Evolutionary conservation across 2,888 invertebrate species (phyloP).

Genomic region (Agriopis marginaria): DNA sequence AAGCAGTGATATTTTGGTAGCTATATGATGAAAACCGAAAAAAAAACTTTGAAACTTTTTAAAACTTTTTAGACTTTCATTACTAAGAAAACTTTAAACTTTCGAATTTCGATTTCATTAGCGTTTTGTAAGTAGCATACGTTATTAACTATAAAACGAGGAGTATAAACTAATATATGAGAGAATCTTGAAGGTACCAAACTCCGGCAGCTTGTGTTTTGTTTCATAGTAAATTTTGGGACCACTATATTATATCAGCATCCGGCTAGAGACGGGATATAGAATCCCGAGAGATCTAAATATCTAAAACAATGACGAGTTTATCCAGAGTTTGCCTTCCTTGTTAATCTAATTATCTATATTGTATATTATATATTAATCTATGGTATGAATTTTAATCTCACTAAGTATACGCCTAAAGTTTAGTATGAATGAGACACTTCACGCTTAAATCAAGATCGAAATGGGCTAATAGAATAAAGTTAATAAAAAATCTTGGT

Average conservation of each 20-base stretch:
- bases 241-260: constrained; percentile 71
- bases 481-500: constrained; percentile 56
- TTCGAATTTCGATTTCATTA: constrained; percentile 60
- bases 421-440: constrained; percentile 79
- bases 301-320: constrained; percentile 36
- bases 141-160: constrained; percentile 44
- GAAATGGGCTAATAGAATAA: constrained; percentile 58
- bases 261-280: constrained; percentile 59
- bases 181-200: constrained; percentile 53
- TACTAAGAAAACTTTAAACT: constrained; percentile 54
- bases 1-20: constrained; percentile 79
- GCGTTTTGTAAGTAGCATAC: constrained; percentile 73
- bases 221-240: constrained; percentile 85
- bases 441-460: constrained; percentile 61
- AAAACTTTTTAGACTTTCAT: constrained; percentile 64
- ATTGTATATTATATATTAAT: constrained; percentile 39
- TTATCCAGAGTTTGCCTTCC: constrained; percentile 47
- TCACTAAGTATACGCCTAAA: constrained; percentile 62
- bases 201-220: constrained; percentile 71
- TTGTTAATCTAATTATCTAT: constrained; percentile 33
- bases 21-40: constrained; percentile 69
- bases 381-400: constrained; percentile 42
- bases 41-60: constrained; percentile 63
- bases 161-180: constrained; percentile 47
- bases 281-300: constrained; percentile 48